Evolutionary conservation across 2,888 invertebrate species (phyloP), one percentile per base, ranked within the genome.

Genomic region (Celastrina argiolus): DNA sequence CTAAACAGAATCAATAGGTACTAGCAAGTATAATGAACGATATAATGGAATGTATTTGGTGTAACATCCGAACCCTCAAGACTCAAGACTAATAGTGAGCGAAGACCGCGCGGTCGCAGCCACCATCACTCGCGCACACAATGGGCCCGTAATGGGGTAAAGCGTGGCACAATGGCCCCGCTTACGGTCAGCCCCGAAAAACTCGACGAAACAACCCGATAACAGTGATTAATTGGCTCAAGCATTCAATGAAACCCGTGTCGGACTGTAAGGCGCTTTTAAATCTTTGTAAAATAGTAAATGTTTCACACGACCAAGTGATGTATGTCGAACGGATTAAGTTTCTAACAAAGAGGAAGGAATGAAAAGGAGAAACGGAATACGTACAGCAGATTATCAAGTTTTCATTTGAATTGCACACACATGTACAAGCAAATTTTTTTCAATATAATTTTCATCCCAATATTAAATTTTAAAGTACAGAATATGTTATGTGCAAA

Each of bases 151-250:
- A 84, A 85, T 86, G 86, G 81, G 67, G 76, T 75, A 77, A 76
- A 83, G 78, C 78, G 78, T 78, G 72, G 71, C 79, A 81, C 81
- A 84, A 82, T 79, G 75, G 76, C 66, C 67, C 75, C 77, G 81
- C 82, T 88, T 84, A 81, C 83, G 82, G 85, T 81, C 85, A 84
- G 81, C 73, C 73, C 76, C 80, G 79, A 85, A 89, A 87, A 88
- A 86, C 82, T 81, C 79, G 72, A 83, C 81, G 84, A 84, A 84
- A 84, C 82, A 80, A 78, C 79, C 85, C 83, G 90, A 91, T 91
- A 91, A 88, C 85, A 82, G 86, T 91, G 90, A 91, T 91, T 90
- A 90, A 91, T 90, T 86, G 90, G 83, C 82, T 84, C 83, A 87
- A 89, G 84, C 81, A 84, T 88, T 90, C 90, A 90, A 89, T 90